Conservation (phyloP, 2,888 invertebrate species). For the Pterostichus niger region DNA sequence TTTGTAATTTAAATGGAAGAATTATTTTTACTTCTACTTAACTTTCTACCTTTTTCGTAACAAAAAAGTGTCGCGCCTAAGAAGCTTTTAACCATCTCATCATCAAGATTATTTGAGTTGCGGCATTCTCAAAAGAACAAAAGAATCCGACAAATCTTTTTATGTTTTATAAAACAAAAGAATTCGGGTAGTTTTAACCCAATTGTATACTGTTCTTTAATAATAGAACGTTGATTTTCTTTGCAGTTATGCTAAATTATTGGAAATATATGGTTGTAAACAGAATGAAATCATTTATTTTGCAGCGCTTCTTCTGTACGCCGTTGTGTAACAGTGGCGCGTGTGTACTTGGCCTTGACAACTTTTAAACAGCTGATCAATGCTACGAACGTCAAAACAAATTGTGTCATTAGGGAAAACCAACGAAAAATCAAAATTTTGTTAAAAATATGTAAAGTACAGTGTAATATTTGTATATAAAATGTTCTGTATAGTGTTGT, state of each 20-base stretch:
- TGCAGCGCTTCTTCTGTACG: neutral
- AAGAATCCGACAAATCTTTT: neutral
- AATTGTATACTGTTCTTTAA: neutral
- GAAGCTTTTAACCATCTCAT: neutral
- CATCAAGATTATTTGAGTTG: conserved; percentile 4
- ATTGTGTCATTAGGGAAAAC: conserved; percentile 42
- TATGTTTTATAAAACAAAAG: neutral
- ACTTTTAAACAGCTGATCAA: conserved; percentile 65
- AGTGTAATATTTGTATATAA: neutral
- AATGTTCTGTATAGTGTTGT: conserved; percentile 30
- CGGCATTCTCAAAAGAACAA: conserved; percentile 9
- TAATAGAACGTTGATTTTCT: neutral
- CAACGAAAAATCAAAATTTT: neutral
- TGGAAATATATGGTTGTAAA: neutral
- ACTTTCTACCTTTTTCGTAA: too few relatives aligned
- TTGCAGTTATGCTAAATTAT: neutral
- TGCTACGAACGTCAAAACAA: conserved; percentile 61
- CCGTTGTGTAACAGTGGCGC: conserved; percentile 53
- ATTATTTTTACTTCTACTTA: too few relatives aligned
- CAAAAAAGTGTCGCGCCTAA: neutral
- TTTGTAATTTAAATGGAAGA: too few relatives aligned
- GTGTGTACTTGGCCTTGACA: conserved; percentile 60
- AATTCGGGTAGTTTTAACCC: neutral
- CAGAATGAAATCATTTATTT: conserved; percentile 2
- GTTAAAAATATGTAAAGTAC: conserved; percentile 26